A percentile compares a stretch with the other conserved stretches of the same genome.
These are phyloP conservation scores for Actinernus sp. DNA, from an alignment of 92 coral and sea anemone species.

Conservation along the genomic window DNA sequence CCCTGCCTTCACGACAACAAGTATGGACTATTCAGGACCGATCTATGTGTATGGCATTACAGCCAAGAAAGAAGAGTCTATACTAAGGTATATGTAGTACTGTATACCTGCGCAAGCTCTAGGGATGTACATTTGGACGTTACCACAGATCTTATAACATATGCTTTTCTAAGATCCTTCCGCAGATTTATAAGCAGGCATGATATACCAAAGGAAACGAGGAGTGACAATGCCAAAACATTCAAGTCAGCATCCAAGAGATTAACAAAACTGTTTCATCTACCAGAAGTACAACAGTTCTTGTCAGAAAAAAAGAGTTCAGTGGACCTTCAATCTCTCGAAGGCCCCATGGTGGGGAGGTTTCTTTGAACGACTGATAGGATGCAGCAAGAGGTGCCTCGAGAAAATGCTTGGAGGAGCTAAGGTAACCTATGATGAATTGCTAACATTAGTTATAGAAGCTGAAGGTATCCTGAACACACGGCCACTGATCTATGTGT, in stretches of 20 bases:
- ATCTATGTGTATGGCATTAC: background rate
- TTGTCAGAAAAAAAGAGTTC: background rate
- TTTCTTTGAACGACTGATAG: conserved; percentile 34
- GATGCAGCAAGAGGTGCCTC: conserved; percentile 33
- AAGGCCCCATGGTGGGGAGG: conserved; percentile 49
- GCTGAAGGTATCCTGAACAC: conserved; percentile 39
- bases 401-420: conserved; percentile 26
- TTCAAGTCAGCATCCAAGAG: no score
- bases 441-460: conserved; percentile 8
- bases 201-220: no score
- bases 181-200: background rate
- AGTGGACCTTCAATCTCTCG: conserved; percentile 9
- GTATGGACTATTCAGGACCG: background rate
- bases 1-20: background rate
- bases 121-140: background rate
- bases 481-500: conserved; percentile 24
- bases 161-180: background rate
- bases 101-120: background rate
- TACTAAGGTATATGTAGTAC: background rate
- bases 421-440: conserved; percentile 29
- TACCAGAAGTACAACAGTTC: background rate
- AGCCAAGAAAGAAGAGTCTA: background rate
- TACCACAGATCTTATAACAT: background rate
- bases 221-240: no score
- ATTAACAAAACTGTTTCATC: no score